Percentiles rank a stretch among this genome's conserved stretches.
phyloP scores from a whole-genome alignment of 2,888 invertebrate genomes.

The Heliconius sara region DNA sequence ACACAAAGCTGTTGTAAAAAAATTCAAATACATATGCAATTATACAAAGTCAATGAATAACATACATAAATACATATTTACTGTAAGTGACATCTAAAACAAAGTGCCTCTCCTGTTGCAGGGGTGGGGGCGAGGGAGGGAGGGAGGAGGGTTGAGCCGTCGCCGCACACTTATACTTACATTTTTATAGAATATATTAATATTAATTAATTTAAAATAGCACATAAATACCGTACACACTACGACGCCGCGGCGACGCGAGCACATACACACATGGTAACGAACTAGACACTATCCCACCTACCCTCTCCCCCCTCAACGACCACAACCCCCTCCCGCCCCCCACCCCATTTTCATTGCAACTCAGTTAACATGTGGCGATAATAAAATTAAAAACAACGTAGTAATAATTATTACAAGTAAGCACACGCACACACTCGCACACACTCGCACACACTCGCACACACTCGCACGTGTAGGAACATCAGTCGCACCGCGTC shows the following conservation, averaged over 20 bases:
- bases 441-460: constrained; percentile 47
- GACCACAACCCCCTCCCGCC: not conserved
- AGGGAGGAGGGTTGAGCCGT: not conserved
- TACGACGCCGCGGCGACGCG: constrained; percentile 15
- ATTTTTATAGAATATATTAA: constrained; percentile 11
- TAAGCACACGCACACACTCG: constrained; percentile 39
- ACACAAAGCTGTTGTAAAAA: constrained; percentile 32
- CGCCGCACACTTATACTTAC: constrained; percentile 5
- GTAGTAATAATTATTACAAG: not conserved
- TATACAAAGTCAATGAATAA: constrained; percentile 24
- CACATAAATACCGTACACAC: constrained; percentile 38
- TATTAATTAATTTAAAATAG: constrained; percentile 41
- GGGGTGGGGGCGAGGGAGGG: too few species aligned
- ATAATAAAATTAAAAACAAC: constrained; percentile 70
- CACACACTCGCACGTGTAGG: constrained; percentile 42
- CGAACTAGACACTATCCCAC: constrained; percentile 4
- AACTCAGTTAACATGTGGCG: constrained; percentile 66
- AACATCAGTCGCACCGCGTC: constrained; percentile 39
- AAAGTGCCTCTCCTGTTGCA: not conserved
- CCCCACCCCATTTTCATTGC: constrained; percentile 51
- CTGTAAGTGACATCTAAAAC: constrained; percentile 8
- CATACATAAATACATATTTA: constrained; percentile 1
- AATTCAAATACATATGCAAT: constrained; percentile 21
- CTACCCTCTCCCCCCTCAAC: not conserved
- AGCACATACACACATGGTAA: constrained; percentile 21